These are phyloP conservation scores for Scylla paramamosain DNA, from an alignment of 1,140 invertebrate genomes.

Conservation along the genomic window DNA sequence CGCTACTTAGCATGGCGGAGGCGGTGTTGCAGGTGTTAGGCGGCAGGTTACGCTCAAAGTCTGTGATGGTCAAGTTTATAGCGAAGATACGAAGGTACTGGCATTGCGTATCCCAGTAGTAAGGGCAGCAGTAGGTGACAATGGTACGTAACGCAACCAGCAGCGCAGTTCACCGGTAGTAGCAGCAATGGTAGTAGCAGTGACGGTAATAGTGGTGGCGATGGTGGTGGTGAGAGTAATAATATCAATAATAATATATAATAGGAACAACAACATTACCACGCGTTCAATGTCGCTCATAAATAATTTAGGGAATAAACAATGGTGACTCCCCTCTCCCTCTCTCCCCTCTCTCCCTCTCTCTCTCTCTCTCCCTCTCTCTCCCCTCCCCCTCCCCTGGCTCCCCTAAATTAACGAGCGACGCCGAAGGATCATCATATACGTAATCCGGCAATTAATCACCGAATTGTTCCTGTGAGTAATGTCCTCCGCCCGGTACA, in stretches of 20 bases:
- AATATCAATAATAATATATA: neutral
- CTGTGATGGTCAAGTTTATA: too few species aligned
- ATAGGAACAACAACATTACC: neutral
- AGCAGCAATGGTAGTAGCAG: neutral
- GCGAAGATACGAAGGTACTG: too few species aligned
- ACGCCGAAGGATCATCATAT: constrained; percentile 14
- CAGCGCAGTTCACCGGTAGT: neutral
- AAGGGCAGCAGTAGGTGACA: too few species aligned
- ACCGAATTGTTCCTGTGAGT: constrained; percentile 18
- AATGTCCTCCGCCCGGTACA: neutral
- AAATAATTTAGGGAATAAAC: constrained; percentile 17
- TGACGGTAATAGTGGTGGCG: neutral
- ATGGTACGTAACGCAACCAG: too few species aligned
- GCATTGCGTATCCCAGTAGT: too few species aligned
- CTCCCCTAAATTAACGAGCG: constrained; percentile 23
- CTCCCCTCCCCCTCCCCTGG: neutral
- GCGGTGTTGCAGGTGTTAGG: too few species aligned
- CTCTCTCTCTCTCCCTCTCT: neutral
- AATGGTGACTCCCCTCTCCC: neutral
- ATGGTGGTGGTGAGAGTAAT: neutral
- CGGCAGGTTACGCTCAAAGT: too few species aligned
- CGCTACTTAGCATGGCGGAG: too few species aligned
- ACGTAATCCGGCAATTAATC: neutral
- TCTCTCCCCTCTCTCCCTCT: neutral
- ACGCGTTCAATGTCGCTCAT: neutral